Base-by-base conservation (phyloP, 2,888 invertebrate species). In the Salpingus planirostris region DNA sequence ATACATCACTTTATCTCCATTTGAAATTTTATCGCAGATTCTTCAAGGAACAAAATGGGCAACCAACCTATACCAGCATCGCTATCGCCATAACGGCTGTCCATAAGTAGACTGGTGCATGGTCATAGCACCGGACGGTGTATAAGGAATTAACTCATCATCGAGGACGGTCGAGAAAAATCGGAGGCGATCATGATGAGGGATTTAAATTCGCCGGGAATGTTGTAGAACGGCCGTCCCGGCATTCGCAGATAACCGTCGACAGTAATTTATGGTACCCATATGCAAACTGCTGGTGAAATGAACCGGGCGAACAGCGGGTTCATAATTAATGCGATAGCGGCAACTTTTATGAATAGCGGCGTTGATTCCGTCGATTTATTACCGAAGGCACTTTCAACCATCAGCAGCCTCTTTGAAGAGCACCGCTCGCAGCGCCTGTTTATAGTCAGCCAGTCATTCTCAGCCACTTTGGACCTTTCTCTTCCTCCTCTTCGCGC, bases 271-370 rank as follows among this genome's bases (percentile, higher is more conserved):
- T 61, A 62, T 60, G 57, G 59, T 50, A 52, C 50, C 54, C 61
- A 60, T 60, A 59, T 61, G 62, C 59, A 58, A 58, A 59, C 57
- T 54, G 55, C 58, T 55, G 49, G 54, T 53, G 54, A 44, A 46
- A 35, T 45, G 49, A 42, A 38, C 43, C 48, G 45, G 49, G 46
- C 47, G 46, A 51, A 48, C 54, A 52, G 55, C 56, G 52, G 53
- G 55, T 49, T 52, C 51, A 54, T 60, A 63, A 63, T 62, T 60
- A 63, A 62, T 63, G 61, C 56, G 60, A 61, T 60, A 61, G 60
- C 63, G 63, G 60, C 60, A 54, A 60, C 59, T 60, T 60, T 63
- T 63, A 62, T 62, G 60, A 62, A 62, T 62, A 59, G 61, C 53
- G 49, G 55, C 59, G 58, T 55, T 59, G 63, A 62, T 62, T 62